Base-by-base conservation (phyloP, 2,888 invertebrate species). In the Pandemis corylana region DNA sequence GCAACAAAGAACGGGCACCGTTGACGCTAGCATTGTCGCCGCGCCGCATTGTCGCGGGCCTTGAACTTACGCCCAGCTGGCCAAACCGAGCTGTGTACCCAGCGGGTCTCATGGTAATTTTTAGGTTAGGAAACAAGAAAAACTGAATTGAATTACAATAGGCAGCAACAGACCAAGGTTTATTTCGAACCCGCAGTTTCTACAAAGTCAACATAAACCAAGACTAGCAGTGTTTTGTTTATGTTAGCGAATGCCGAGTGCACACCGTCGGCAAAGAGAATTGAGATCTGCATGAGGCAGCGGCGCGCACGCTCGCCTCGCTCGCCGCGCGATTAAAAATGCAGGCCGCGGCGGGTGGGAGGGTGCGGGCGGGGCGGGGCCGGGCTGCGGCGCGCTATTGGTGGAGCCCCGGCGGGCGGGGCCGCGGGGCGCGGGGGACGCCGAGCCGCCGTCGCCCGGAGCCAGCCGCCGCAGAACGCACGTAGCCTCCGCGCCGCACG, bases 261-360 rank as follows among this genome's bases (percentile, higher is more conserved):
- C 88, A 87, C 87, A 88, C 92, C 93, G 93, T 90, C 91, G 93
- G 92, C 92, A 93, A 92, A 92, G 92, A 93, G 87, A 89, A 89
- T 89, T 90, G 89, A 90, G 91, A 93, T 93, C 93, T 90, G 90
- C 93, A 94, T 92, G 90, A 84, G 85, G 83, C 84, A 82, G 82
- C 87, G 88, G 86, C 82, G 87, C 85, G 87, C 87, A 86, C 93
- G 92, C 84, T 89, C 89, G 87, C 85, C 87, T 89, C 89, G 87
- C 87, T 87, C 90, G 91, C 89, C 90, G 85, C 88, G 89, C 92
- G 92, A 94, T 93, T 93, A 92, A 93, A 93, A 92, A 93, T 93
- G 93, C 93, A 93, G 92, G 90, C 85, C 85, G 85, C 84, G 87
- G 90, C 90, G 91, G 90, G 90, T 82, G 89, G 88, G 87, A 84